Conservation (phyloP, 1,140 invertebrate species). For the Tribolium madens region DNA sequence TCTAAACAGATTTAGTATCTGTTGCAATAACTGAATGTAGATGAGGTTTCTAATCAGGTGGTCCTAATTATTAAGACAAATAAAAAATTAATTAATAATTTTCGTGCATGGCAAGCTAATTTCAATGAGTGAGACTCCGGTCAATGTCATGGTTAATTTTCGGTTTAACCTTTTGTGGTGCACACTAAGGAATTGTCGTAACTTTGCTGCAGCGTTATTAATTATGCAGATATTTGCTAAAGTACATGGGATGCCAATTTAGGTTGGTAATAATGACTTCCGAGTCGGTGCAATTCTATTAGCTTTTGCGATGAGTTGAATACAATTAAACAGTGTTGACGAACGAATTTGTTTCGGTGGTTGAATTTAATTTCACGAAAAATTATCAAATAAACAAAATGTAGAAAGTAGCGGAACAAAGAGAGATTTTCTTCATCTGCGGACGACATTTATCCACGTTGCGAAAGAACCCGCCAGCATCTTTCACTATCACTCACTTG, state of each 20-base stretch:
- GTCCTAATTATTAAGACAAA: constrained; percentile 13
- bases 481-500: constrained; percentile 37
- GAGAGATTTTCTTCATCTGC: constrained; percentile 35
- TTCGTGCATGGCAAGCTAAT: background rate
- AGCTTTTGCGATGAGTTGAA: background rate
- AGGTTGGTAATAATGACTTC: constrained; percentile 11
- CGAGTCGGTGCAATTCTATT: constrained; percentile 1
- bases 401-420: constrained; percentile 35
- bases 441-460: constrained; percentile 30
- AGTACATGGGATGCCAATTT: constrained; percentile 1
- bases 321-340: background rate
- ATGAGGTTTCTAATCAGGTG: constrained; percentile 12
- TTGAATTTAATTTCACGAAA: background rate
- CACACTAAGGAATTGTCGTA: background rate
- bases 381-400: constrained; percentile 23
- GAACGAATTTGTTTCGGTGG: background rate
- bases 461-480: constrained; percentile 32
- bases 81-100: background rate
- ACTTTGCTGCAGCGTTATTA: background rate
- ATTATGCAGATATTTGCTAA: constrained; percentile 15
- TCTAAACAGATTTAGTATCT: too few species aligned
- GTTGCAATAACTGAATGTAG: background rate
- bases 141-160: constrained; percentile 20
- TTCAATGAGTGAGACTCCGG: background rate
- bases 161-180: background rate